Evolutionary conservation across 2,888 invertebrate genomes (phyloP).

Genomic region (Diplolepis rosae): DNA sequence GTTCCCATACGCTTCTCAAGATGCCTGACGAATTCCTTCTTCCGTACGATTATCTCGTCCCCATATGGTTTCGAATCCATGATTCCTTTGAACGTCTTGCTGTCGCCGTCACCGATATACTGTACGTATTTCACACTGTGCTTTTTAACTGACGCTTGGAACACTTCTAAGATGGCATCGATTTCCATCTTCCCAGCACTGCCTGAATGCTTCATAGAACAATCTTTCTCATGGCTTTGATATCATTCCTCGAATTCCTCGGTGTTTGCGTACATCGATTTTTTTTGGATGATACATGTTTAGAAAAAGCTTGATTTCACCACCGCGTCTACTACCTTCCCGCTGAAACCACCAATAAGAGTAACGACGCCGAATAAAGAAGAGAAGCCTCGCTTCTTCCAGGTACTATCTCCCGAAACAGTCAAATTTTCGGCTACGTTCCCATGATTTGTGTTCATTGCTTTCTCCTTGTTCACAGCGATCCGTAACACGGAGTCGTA

Average conservation of each 20-base stretch:
- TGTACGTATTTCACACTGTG: constrained; percentile 24
- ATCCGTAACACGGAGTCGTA: neutral
- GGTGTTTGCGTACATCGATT: constrained; percentile 8
- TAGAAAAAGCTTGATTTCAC: constrained; percentile 25
- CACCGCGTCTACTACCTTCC: constrained; percentile 34
- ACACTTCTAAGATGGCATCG: constrained; percentile 31
- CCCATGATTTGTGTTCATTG: neutral
- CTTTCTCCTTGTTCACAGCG: neutral
- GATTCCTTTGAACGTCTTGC: constrained; percentile 36
- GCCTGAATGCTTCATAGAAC: constrained; percentile 36
- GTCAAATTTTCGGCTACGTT: neutral
- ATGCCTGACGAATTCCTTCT: constrained; percentile 37
- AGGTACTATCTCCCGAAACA: neutral
- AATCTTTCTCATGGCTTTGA: constrained; percentile 33
- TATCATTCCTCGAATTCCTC: constrained; percentile 29
- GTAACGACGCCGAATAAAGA: constrained; percentile 30
- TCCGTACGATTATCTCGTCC: neutral
- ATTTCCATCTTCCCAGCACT: constrained; percentile 35
- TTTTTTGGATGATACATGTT: neutral
- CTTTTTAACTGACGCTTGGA: constrained; percentile 18
- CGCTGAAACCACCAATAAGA: constrained; percentile 26
- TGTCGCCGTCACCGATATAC: constrained; percentile 34
- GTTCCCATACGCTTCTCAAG: constrained; percentile 35
- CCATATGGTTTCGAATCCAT: constrained; percentile 31
- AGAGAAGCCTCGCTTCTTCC: constrained; percentile 25